Base-by-base conservation (phyloP, 2,888 invertebrate genomes). In the Andrena minutula region DNA sequence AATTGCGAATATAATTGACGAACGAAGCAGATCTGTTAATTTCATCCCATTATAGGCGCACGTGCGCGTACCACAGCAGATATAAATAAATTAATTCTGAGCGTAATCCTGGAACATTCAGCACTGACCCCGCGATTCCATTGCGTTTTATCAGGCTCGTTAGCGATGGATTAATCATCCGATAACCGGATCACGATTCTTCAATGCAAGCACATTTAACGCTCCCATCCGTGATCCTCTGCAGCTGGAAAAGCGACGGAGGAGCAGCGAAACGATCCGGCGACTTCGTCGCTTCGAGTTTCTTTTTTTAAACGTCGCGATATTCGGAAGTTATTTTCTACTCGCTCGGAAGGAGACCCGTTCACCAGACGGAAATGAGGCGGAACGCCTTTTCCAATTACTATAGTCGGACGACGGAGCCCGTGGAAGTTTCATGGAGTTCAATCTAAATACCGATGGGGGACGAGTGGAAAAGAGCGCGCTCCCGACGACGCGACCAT, bases 31-130 rank as follows among this genome's bases (percentile, higher is more conserved):
- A 61, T 47, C 10, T 28, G 53, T 60, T 51, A 60, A 53, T 61
- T 71, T 53, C 23, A 28, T 30, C 49, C 30, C 12, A 32, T 70
- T 35, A 41, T 35, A 47, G 3, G 16, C 2, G 28, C 12, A 0
- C 6, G 16, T 23, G 61, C 41, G 12, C 35, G 4, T 28, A 8
- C 35, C 60, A 47, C 60, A 23, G 56, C 26, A 8, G 6, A 53
- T 66, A 66, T 56, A 80, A 66, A 35, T 47, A 61, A 66, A 71
- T 74, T 69, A 26, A 75, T 82, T 16, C n/a, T 3, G 30, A 7
- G 3, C 23, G 65, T 49, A 53, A 80, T 51, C 47, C 76, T 47
- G 12, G 10, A 26, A 35, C 10, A 12, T 47, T 35, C 28, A 35
- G 35, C n/a, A 8, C n/a, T 12, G 32, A 16, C 20, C 51, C 5